Percentiles rank a stretch among this genome's conserved stretches.
phyloP scores from a whole-genome alignment of 2,113 vertebrate species.

The Leucoraja erinaceus region DNA sequence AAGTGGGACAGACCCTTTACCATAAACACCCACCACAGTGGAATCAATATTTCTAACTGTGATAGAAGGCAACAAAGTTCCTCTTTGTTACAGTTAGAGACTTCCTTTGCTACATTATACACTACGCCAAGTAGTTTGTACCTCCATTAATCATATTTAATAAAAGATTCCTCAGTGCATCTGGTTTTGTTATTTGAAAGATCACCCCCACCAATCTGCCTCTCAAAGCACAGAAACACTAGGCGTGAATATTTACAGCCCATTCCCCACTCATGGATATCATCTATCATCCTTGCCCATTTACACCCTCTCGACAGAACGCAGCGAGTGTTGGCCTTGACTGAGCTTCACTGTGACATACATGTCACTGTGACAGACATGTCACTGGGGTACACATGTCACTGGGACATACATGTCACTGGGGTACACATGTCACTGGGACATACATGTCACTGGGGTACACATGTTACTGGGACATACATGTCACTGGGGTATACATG shows the following conservation, averaged over 20 bases:
- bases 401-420: no score
- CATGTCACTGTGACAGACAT: neutral
- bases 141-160: neutral
- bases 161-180: neutral
- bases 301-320: neutral
- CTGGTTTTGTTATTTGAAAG: neutral
- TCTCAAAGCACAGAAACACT: neutral
- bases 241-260: neutral
- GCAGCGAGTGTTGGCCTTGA: neutral
- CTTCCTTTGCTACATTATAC: no score
- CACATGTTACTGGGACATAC: no score
- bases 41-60: no score
- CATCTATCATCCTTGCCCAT: neutral
- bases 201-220: neutral
- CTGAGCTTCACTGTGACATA: neutral
- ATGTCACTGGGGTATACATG: no score
- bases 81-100: no score
- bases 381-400: no score
- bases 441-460: no score
- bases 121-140: neutral
- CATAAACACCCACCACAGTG: no score
- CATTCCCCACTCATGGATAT: neutral
- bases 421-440: no score
- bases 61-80: no score
- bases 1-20: no score